Conservation (phyloP, 2,888 invertebrate genomes). For the Cosmorhoe ocellata region DNA sequence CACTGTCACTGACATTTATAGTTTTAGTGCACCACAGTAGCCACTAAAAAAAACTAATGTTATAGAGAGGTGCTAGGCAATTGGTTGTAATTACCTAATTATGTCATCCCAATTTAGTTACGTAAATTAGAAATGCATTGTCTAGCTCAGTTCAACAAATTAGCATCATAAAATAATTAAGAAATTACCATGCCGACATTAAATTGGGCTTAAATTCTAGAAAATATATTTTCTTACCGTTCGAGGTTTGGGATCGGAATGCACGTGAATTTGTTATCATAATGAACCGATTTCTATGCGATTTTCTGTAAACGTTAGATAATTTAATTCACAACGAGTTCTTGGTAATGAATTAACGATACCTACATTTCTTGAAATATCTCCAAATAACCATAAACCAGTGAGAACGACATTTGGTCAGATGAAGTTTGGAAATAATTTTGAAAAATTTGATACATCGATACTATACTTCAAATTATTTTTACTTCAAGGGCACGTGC, state of each 20-base stretch:
- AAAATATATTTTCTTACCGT: not conserved
- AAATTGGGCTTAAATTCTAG: not conserved
- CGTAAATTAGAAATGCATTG: slow-evolving; percentile 15
- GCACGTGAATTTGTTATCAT: slow-evolving; percentile 12
- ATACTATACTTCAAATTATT: too few species aligned
- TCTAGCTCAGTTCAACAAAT: slow-evolving; percentile 12
- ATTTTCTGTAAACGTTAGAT: slow-evolving; percentile 11
- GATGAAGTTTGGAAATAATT: not conserved
- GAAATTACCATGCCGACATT: not conserved
- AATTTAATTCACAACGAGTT: slow-evolving; percentile 16
- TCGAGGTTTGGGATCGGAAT: not conserved
- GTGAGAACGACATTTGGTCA: not conserved
- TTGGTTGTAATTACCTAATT: not conserved
- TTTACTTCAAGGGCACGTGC: too few species aligned
- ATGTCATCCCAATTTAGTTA: not conserved
- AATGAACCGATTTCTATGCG: slow-evolving; percentile 17
- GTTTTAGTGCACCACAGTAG: too few species aligned
- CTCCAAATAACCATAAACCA: slow-evolving; percentile 5
- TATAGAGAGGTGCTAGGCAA: too few species aligned
- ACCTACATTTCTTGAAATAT: slow-evolving; percentile 4
- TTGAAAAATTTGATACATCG: not conserved
- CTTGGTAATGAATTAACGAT: not conserved
- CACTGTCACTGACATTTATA: too few species aligned
- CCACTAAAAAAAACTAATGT: too few species aligned
- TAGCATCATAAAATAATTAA: slow-evolving; percentile 1